Conservation (phyloP, 2,797 vertebrate genomes). For the Thripadectes ignobilis region DNA sequence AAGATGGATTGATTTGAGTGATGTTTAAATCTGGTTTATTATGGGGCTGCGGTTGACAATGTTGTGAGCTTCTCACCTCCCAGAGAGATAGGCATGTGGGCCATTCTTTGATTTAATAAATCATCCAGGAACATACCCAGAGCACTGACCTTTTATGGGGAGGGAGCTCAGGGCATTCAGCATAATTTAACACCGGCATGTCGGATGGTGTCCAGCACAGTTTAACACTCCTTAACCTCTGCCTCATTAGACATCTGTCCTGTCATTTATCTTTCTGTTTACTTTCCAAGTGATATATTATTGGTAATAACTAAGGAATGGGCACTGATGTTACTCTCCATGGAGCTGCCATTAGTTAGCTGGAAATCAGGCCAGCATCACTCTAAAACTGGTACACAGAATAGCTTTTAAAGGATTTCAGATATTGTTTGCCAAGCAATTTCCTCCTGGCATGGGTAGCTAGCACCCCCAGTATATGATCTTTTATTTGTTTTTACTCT, state of each 20-base stretch:
- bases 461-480: constrained; percentile 7
- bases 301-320: constrained; percentile 64
- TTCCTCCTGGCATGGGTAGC: constrained; percentile 46
- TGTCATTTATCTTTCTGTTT: constrained; percentile 70
- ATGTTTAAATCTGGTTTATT: constrained; percentile 63
- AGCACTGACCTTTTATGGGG: constrained; percentile 49
- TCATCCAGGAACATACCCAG: constrained; percentile 56
- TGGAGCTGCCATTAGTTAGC: constrained; percentile 21
- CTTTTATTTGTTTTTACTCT: constrained; percentile 45
- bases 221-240: constrained; percentile 75
- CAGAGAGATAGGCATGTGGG: constrained; percentile 61
- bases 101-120: constrained; percentile 69
- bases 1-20: constrained; percentile 46
- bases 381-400: constrained; percentile 49
- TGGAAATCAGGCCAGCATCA: background rate
- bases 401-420: constrained; percentile 32
- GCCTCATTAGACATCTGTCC: constrained; percentile 71
- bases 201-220: constrained; percentile 68
- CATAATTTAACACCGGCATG: constrained; percentile 72
- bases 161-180: constrained; percentile 58
- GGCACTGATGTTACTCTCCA: constrained; percentile 6
- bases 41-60: constrained; percentile 27
- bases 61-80: constrained; percentile 59
- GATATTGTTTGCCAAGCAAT: constrained; percentile 49
- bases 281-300: constrained; percentile 60